These are phyloP conservation scores for Corvus hawaiiensis DNA, from an alignment of 2,113 vertebrate genomes.

Conservation along the genomic window DNA sequence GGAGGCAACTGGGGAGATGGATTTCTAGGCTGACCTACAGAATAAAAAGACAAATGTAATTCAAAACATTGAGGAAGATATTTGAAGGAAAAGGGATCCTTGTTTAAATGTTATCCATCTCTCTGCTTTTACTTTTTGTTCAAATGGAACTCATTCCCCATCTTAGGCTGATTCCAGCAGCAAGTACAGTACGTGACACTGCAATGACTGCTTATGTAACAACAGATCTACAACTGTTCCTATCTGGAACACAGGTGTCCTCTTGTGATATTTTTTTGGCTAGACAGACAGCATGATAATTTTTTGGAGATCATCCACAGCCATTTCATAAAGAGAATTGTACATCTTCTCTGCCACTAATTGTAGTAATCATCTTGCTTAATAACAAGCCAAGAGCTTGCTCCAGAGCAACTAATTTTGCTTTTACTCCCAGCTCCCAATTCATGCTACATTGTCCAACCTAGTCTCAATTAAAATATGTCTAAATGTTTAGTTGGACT, in stretches of 20 bases:
- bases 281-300: neutral
- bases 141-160: neutral
- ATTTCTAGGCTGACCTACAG: neutral
- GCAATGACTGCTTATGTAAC: neutral
- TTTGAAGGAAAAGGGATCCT: neutral
- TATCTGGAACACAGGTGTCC: conserved; percentile 19
- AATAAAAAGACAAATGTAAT: neutral
- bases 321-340: conserved; percentile 19
- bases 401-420: neutral
- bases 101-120: neutral
- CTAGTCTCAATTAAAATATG: neutral
- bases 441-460: neutral
- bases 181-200: neutral
- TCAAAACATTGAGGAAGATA: neutral
- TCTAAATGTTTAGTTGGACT: neutral
- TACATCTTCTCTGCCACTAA: neutral
- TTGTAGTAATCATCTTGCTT: conserved; percentile 30
- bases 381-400: neutral
- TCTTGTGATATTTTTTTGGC: neutral
- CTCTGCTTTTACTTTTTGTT: neutral
- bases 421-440: neutral
- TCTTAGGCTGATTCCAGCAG: neutral
- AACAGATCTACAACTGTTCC: neutral
- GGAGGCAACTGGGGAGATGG: neutral
- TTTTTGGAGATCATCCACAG: conserved; percentile 8